phyloP scores from a whole-genome alignment of 1,140 invertebrate species.

The Apis dorsata region DNA sequence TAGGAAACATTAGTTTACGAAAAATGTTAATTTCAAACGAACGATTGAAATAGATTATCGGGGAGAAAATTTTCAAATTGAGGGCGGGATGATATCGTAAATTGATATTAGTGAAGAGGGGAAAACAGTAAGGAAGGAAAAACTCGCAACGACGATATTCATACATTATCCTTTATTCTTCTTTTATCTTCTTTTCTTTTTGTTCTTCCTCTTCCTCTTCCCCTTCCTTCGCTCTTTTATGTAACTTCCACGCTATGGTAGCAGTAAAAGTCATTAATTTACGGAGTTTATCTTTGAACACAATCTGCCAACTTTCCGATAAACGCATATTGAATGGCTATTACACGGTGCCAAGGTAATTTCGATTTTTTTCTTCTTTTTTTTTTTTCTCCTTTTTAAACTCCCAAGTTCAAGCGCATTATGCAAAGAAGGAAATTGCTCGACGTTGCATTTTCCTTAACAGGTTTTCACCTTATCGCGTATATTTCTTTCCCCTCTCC shows the following conservation, averaged over 20 bases:
- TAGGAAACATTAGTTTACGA: too few relatives aligned
- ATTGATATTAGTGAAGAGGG: too few relatives aligned
- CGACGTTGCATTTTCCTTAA: neutral
- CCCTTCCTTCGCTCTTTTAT: neutral
- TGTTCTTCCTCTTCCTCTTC: too few relatives aligned
- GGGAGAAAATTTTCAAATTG: too few relatives aligned
- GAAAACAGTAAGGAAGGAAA: too few relatives aligned
- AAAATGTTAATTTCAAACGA: too few relatives aligned
- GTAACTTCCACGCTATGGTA: neutral
- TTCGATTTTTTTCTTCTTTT: neutral
- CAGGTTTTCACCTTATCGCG: neutral
- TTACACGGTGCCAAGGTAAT: neutral
- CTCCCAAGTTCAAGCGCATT: neutral
- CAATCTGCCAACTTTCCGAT: constrained; percentile 7
- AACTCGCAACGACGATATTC: too few relatives aligned
- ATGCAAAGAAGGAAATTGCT: neutral
- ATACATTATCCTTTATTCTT: too few relatives aligned
- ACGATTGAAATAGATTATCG: too few relatives aligned
- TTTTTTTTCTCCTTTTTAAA: too few relatives aligned
- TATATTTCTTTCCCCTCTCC: neutral
- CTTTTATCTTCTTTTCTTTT: neutral
- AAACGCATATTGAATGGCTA: neutral
- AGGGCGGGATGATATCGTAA: too few relatives aligned
- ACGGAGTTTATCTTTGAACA: neutral
- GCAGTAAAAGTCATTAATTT: neutral